Base-by-base conservation (phyloP, 2,113 vertebrate genomes). In the Progne subis region DNA sequence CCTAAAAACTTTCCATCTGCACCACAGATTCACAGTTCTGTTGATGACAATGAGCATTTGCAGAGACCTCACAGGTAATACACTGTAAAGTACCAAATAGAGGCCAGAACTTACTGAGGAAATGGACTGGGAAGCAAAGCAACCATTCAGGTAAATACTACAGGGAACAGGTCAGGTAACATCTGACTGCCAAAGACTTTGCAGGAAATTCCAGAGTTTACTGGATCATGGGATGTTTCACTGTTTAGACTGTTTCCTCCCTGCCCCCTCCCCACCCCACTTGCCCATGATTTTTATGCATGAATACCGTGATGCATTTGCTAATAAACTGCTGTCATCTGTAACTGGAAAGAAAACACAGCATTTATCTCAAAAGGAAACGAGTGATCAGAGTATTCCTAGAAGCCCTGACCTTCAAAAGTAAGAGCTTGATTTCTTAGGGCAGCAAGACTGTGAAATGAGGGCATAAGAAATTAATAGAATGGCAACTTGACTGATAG, bases 101-200 rank as follows among this genome's bases (percentile, higher is more conserved):
- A 55, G 49, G 20, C 15, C 43, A 29, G 82, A 82, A 95, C 87
- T 34, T 43, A 44, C 31, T 44, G n/a, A 4, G 3, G 16, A 76
- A 77, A 86, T 61, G n/a, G n/a, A 12, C 50, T 39, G 16, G 39
- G 11, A 94, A 77, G 14, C 17, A 86, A 80, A 86, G 65, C 39
- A 72, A 52, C 8, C 37, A 65, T n/a, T 70, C n/a, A 72, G 60
- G n/a, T 34, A 85, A 79, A 89, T 67, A 56, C 23, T 39, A 44
- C 0, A 1, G 11, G 14, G 25, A 32, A 80, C 31, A 77, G n/a
- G 55, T 57, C 76, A 70, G 55, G 44, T 43, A 70, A 46, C 6
- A 20, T 10, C 60, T 3, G 3, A 63, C n/a, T 52, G 46, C 9
- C 44, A 68, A 0, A 0, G 19, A 44, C 17, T 59, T 78, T 8